These are phyloP conservation scores for Aphidius gifuensis DNA, from an alignment of 1,140 invertebrate genomes.

Conservation along the genomic window DNA sequence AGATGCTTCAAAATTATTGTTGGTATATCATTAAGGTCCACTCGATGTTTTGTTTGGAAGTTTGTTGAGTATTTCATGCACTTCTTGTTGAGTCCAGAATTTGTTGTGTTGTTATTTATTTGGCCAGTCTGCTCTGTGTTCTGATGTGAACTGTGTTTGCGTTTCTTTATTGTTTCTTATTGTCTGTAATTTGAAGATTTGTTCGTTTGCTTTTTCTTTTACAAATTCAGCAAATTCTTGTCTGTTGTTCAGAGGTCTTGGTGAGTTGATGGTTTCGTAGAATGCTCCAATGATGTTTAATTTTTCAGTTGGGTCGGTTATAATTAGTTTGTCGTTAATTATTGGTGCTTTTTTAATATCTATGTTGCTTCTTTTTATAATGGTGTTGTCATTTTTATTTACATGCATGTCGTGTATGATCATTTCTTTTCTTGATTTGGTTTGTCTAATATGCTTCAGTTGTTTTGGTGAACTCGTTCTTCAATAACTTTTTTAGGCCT, in stretches of 20 bases:
- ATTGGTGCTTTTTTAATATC: neutral
- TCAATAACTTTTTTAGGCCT: neutral
- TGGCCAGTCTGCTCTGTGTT: conserved; percentile 27
- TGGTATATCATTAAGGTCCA: conserved; percentile 24
- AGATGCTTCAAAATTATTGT: conserved; percentile 22
- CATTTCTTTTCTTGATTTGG: conserved; percentile 19
- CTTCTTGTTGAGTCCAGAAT: neutral
- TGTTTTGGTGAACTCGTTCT: conserved; percentile 17
- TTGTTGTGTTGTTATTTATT: neutral
- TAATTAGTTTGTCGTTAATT: conserved; percentile 16
- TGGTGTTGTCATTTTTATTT: neutral
- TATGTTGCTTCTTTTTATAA: neutral
- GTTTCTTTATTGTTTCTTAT: conserved; percentile 4
- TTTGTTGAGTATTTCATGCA: conserved; percentile 21
- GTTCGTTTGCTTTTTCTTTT: conserved; percentile 1
- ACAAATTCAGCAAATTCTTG: conserved; percentile 11
- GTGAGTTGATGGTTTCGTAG: conserved; percentile 22
- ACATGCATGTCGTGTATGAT: conserved; percentile 17
- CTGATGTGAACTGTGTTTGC: conserved; percentile 1
- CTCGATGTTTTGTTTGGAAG: conserved; percentile 25
- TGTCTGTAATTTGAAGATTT: conserved; percentile 5
- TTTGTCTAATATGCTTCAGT: conserved; percentile 15
- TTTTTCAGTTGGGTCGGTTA: conserved; percentile 15
- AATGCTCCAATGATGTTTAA: conserved; percentile 14
- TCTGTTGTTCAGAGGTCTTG: conserved; percentile 12